A percentile compares a stretch with the other conserved stretches of the same genome.
Conservation (phyloP, 2,888 invertebrate genomes). For the Microdon myrmicae region DNA sequence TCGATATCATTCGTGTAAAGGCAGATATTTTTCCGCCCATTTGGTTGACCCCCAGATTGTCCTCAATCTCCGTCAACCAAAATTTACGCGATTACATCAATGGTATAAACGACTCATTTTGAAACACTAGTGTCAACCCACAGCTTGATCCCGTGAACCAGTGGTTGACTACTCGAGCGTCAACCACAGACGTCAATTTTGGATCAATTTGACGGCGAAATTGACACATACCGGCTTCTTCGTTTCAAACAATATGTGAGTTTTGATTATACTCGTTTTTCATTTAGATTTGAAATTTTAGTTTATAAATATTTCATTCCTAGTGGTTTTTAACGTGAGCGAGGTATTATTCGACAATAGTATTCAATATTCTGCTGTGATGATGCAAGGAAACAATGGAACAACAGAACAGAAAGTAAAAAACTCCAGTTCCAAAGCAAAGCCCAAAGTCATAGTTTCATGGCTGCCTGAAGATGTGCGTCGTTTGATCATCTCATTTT, state of each 20-base stretch:
- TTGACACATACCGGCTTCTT: background rate
- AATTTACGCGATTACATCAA: constrained; percentile 5
- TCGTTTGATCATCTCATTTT: background rate
- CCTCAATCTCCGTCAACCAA: too few species aligned
- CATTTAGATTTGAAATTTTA: background rate
- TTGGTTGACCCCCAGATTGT: too few species aligned
- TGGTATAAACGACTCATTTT: constrained; percentile 2
- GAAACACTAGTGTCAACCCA: constrained; percentile 1
- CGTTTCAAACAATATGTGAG: constrained; percentile 3
- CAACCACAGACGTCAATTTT: constrained; percentile 8
- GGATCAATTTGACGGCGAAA: constrained; percentile 3
- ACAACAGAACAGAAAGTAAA: background rate
- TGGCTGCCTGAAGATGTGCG: constrained; percentile 1
- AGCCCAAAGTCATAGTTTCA: constrained; percentile 4
- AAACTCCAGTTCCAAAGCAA: constrained; percentile 4
- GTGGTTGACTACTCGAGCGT: too few species aligned
- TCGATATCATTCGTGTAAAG: too few species aligned
- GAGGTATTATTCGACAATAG: too few species aligned
- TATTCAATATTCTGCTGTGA: too few species aligned
- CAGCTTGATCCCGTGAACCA: constrained; percentile 1
- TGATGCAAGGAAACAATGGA: too few species aligned
- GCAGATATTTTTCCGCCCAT: too few species aligned
- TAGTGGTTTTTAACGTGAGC: too few species aligned
- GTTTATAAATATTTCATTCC: too few species aligned
- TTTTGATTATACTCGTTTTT: background rate